Evolutionary conservation across 1,140 invertebrate species (phyloP).

Genomic region (Araneus ventricosus): DNA sequence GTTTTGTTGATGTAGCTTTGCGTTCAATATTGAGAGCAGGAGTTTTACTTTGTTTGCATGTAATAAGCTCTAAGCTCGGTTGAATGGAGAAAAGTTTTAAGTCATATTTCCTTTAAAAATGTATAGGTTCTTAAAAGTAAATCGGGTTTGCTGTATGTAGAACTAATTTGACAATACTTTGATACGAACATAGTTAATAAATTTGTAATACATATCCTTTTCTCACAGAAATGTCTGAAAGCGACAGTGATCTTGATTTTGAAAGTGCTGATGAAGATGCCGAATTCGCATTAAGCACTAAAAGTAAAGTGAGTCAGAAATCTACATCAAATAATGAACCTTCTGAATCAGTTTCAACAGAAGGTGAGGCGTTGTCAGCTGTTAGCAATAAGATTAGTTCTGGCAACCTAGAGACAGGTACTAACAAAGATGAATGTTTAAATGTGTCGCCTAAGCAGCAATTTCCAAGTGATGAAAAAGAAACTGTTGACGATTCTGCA

Average conservation of each 20-base stretch:
- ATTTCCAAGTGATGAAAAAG: background rate
- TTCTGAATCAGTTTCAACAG: background rate
- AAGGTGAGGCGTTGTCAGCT: background rate
- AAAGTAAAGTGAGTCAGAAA: background rate
- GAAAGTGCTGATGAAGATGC: conserved; percentile 42
- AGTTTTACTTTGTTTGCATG: too few relatives aligned
- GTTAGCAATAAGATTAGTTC: background rate
- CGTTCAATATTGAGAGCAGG: background rate
- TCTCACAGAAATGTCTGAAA: conserved; percentile 29
- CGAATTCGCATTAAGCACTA: background rate
- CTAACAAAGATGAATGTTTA: too few relatives aligned
- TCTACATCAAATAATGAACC: background rate
- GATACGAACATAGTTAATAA: too few relatives aligned
- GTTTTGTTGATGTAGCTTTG: background rate
- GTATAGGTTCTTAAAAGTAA: too few relatives aligned
- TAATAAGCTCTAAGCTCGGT: too few relatives aligned
- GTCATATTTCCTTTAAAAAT: too few relatives aligned
- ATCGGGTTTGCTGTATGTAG: too few relatives aligned
- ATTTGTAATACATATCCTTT: too few relatives aligned
- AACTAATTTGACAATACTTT: too few relatives aligned
- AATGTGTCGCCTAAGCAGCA: background rate
- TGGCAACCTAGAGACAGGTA: background rate
- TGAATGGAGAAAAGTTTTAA: too few relatives aligned
- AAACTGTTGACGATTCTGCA: background rate
- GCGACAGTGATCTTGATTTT: conserved; percentile 6